A percentile compares a stretch with the other conserved stretches of the same genome.
These are phyloP conservation scores for Scaptomyza pallida DNA, from an alignment of 1,140 invertebrate genomes.

Conservation along the genomic window DNA sequence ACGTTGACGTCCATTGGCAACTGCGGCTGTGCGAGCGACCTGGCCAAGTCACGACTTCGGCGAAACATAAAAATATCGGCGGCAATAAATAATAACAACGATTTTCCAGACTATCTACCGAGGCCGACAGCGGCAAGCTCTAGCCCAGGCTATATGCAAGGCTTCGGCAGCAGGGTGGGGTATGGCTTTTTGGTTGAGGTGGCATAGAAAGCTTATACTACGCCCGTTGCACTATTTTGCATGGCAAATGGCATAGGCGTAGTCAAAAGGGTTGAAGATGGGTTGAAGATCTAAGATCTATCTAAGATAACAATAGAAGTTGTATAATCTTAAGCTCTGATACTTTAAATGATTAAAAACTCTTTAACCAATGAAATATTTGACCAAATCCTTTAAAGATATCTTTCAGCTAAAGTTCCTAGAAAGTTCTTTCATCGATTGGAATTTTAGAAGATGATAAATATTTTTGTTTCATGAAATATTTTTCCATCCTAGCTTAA, in stretches of 20 bases:
- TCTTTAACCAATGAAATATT: too few species aligned
- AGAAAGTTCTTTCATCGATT: too few species aligned
- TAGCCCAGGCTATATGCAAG: not conserved
- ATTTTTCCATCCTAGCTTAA: not conserved
- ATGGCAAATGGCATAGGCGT: constrained; percentile 37
- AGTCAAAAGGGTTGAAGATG: not conserved
- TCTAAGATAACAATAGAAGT: too few species aligned
- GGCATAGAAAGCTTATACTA: constrained; percentile 27
- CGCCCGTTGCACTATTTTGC: constrained; percentile 73
- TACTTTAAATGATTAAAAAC: too few species aligned
- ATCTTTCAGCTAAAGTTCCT: too few species aligned
- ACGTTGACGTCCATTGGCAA: constrained; percentile 23
- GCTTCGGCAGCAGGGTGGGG: not conserved
- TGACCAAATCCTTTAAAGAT: too few species aligned
- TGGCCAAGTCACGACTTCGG: constrained; percentile 77
- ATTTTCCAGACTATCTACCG: constrained; percentile 78
- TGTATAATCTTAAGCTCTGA: too few species aligned
- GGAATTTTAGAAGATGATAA: too few species aligned
- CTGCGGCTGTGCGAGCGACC: constrained; percentile 50
- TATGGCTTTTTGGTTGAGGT: not conserved
- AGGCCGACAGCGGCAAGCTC: constrained; percentile 21
- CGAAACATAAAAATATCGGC: constrained; percentile 81
- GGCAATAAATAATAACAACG: constrained; percentile 83
- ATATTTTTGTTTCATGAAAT: too few species aligned
- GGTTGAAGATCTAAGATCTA: too few species aligned